A percentile compares a stretch with the other conserved stretches of the same genome.
Evolutionary conservation across 2,888 invertebrate species (phyloP).

Genomic region (Galerucella pusilla): DNA sequence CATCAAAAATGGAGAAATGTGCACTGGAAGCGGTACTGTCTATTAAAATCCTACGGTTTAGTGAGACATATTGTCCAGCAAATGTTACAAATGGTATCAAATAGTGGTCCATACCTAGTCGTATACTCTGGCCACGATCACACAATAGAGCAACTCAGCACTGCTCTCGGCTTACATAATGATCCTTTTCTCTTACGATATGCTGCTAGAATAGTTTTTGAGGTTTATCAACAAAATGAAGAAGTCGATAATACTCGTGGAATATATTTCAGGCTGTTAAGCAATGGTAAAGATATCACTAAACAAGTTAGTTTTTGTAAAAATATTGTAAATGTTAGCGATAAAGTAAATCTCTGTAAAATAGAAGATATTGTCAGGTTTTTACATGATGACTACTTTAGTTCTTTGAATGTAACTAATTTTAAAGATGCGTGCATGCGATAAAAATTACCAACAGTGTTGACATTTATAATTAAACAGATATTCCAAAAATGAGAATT

Average conservation of each 20-base stretch:
- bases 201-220: slow-evolving; percentile 87
- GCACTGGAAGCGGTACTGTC: slow-evolving; percentile 73
- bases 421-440: slow-evolving; percentile 82
- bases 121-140: slow-evolving; percentile 88
- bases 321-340: slow-evolving; percentile 68
- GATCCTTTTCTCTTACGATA: slow-evolving; percentile 78
- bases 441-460: neutral
- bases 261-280: slow-evolving; percentile 84
- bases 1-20: slow-evolving; percentile 70
- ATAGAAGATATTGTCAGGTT: slow-evolving; percentile 90
- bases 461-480: neutral
- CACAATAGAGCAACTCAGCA: slow-evolving; percentile 84
- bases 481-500: neutral
- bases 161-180: slow-evolving; percentile 79
- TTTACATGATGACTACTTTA: slow-evolving; percentile 88
- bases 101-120: slow-evolving; percentile 61
- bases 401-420: slow-evolving; percentile 85
- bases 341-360: slow-evolving; percentile 76
- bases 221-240: slow-evolving; percentile 80
- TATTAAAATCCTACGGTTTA: slow-evolving; percentile 84
- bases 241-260: slow-evolving; percentile 67
- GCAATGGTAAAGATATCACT: slow-evolving; percentile 90
- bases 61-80: slow-evolving; percentile 84
- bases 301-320: slow-evolving; percentile 84
- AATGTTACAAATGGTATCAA: slow-evolving; percentile 77